A percentile compares a stretch with the other conserved stretches of the same genome.
Conservation (phyloP, 2,113 vertebrate genomes). For the Silurus asotus region DNA sequence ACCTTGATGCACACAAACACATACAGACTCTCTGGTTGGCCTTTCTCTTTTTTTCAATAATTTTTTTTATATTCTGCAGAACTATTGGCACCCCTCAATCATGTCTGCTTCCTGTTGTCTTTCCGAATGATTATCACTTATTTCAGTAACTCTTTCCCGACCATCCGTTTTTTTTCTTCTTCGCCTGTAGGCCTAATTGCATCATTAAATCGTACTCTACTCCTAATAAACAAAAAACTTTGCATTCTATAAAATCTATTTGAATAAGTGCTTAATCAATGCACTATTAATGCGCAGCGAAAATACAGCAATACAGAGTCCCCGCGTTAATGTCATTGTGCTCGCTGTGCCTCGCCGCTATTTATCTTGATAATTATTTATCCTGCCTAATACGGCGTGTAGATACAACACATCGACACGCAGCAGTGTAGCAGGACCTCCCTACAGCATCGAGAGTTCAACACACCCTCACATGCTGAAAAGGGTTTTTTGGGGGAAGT, state of each 20-base stretch:
- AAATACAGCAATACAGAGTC: background rate
- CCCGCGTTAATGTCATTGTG: background rate
- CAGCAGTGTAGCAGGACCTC: background rate
- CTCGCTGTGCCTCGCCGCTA: background rate
- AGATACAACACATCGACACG: background rate
- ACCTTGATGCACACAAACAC: background rate
- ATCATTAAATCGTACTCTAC: background rate
- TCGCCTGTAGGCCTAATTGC: background rate
- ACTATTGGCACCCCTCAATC: background rate
- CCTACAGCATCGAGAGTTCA: background rate
- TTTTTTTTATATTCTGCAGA: background rate
- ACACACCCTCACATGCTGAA: background rate
- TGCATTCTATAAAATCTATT: background rate
- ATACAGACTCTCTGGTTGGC: too few relatives aligned
- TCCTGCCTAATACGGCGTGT: background rate
- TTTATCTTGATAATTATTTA: background rate
- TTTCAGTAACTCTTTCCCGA: background rate
- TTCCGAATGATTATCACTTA: background rate
- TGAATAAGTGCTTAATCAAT: background rate
- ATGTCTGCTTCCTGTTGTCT: background rate
- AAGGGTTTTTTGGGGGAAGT: background rate
- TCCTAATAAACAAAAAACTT: background rate
- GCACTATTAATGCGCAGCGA: background rate
- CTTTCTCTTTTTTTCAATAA: background rate
- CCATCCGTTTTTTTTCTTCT: background rate